A percentile compares a stretch with the other conserved stretches of the same genome.
phyloP scores from a whole-genome alignment of 64 coral and sea anemone genomes.

The Astreopora myriophthalma region DNA sequence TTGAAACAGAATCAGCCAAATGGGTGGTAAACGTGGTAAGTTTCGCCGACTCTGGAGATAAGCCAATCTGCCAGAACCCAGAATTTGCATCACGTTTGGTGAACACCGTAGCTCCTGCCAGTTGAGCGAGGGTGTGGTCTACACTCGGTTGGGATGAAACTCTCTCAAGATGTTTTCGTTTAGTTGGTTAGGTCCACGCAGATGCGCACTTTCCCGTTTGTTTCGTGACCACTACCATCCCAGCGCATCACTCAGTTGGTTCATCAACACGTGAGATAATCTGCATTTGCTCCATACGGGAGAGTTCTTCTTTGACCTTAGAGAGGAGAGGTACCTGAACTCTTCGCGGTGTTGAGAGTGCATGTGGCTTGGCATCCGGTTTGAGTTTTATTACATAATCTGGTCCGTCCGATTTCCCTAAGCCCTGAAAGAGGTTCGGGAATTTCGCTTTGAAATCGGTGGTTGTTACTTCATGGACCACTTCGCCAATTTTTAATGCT shows the following conservation, averaged over 20 bases:
- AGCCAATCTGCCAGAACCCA: constrained; percentile 32
- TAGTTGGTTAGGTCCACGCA: constrained; percentile 20
- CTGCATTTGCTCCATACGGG: neutral
- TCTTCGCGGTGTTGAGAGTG: constrained; percentile 49
- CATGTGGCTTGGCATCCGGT: constrained; percentile 34
- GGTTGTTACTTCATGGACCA: neutral
- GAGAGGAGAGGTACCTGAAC: constrained; percentile 7
- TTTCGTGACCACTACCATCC: constrained; percentile 42
- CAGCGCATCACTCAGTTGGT: constrained; percentile 48
- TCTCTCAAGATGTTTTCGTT: constrained; percentile 14
- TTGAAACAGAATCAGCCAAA: constrained; percentile 34
- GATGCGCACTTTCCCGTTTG: constrained; percentile 13
- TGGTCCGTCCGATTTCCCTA: constrained; percentile 48
- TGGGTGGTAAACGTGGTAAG: constrained; percentile 45
- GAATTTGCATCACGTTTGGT: constrained; percentile 54
- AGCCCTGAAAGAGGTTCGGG: neutral
- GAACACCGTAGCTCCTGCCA: constrained; percentile 19
- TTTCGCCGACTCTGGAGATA: neutral
- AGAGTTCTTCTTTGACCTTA: too few relatives aligned
- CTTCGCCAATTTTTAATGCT: neutral
- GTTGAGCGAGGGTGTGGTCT: constrained; percentile 19
- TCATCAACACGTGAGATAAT: constrained; percentile 13
- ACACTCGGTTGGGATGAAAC: neutral
- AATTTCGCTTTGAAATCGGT: neutral
- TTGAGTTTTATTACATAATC: constrained; percentile 50